These are phyloP conservation scores for Enteromius radiatus DNA, from an alignment of 2,797 vertebrate genomes.

Conservation along the genomic window DNA sequence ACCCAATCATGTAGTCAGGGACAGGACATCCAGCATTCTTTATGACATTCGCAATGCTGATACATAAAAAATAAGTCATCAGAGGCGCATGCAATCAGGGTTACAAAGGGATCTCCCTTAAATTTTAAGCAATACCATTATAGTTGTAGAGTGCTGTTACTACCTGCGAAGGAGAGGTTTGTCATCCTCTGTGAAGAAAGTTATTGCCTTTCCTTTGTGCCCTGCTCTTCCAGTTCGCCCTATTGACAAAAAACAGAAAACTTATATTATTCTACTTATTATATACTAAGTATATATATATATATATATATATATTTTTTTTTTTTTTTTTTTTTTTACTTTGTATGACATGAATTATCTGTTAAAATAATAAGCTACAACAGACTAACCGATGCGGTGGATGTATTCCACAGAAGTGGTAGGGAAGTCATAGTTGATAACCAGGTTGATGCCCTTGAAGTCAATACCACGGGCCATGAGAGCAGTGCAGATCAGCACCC, in stretches of 20 bases:
- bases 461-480: conserved; percentile 94
- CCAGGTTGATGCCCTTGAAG: conserved; percentile 96
- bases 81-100: background rate
- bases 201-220: conserved; percentile 88
- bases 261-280: no score
- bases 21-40: conserved; percentile 94
- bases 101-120: background rate
- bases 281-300: background rate
- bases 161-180: conserved; percentile 94
- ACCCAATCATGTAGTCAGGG: conserved; percentile 91
- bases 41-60: conserved; percentile 91
- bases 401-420: conserved; percentile 96
- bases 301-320: no score
- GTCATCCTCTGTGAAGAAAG: conserved; percentile 96
- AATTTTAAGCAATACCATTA: background rate
- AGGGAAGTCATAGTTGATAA: conserved; percentile 96
- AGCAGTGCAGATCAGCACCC: conserved; percentile 96
- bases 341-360: conserved; percentile 63
- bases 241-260: conserved; percentile 60
- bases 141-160: background rate
- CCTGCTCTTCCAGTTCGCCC: conserved; percentile 95
- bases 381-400: conserved; percentile 90
- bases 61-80: conserved; percentile 38
- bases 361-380: conserved; percentile 68
- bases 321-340: no score